These are phyloP conservation scores for Therioaphis trifolii DNA, from an alignment of 2,888 invertebrate genomes.

Conservation along the genomic window DNA sequence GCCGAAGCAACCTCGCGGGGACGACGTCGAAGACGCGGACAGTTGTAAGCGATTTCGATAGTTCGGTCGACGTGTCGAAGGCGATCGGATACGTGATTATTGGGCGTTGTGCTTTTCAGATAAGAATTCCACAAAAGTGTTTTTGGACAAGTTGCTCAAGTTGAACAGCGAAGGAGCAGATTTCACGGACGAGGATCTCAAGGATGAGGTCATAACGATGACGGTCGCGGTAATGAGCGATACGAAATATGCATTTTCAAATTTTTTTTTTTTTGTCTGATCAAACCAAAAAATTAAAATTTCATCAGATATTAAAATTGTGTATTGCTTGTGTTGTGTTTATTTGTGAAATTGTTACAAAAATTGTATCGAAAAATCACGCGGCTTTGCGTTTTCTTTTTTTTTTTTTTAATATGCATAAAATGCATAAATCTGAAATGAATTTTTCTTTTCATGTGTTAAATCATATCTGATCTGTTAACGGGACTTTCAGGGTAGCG, in stretches of 20 bases:
- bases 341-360: no score
- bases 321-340: no score
- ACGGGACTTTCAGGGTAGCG: conserved; percentile 67
- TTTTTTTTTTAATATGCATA: conserved; percentile 32
- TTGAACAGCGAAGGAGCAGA: conserved; percentile 65
- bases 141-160: conserved; percentile 65
- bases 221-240: conserved; percentile 64
- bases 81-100: neutral
- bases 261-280: neutral
- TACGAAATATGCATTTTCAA: no score
- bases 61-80: neutral
- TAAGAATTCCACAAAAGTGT: conserved; percentile 64
- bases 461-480: no score
- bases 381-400: no score
- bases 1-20: neutral
- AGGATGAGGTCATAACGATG: conserved; percentile 65
- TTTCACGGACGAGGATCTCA: conserved; percentile 64
- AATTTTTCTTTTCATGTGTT: no score
- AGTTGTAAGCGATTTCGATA: neutral
- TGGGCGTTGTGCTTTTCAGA: neutral
- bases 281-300: no score
- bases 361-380: no score
- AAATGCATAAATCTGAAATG: no score
- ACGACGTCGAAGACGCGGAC: neutral
- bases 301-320: no score